Evolutionary conservation across 2,797 vertebrate genomes (phyloP), one percentile per base, ranked within the genome.

Genomic region (Tympanoctomys barrerae): DNA sequence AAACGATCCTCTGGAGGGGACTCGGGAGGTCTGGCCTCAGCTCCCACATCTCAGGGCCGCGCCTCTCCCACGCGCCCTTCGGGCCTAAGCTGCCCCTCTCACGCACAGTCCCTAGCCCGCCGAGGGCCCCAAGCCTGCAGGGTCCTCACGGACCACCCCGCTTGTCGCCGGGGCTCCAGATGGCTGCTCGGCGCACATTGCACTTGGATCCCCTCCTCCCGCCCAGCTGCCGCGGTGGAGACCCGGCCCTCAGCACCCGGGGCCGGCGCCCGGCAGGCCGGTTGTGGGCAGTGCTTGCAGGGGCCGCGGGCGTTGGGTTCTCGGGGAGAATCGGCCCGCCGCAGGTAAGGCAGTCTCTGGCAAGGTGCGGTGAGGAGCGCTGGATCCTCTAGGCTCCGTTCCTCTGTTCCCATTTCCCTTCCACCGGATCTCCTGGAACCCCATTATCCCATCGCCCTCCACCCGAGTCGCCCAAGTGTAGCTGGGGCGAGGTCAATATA

Each of bases 161-260:
- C 93, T 96, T 68, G 84, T 36, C 42, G 70, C 91, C 59, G 57
- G 59, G 89, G 75, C 96, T 97, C 97, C 97, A 97, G 97, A 97
- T 97, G 97, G 97, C 93, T 2, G 84, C 71, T 91, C 78, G 61
- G 52, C 6, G 80, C 59, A 46, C 90, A 12, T 59, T 19, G 86
- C 95, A 79, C 46, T 66, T 89, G 77, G 57, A 68, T 94, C 86
- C 95, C 84, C 84, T 96, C 96, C 96, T 94, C 96, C 95, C 95
- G 89, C 94, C 92, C 97, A 96, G 97, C 97, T 96, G 97, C 96
- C 49, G 89, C 93, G 0, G 96, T 79, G 0, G 0, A 73, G 90
- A 46, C 49, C 3, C 0, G 9, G 16, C 68, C 9, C 36, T 10
- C 4, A 0, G 68, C 81, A 0, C 52, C 22, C 26, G 73, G 18